Percentiles rank a stretch among this genome's conserved stretches.
Evolutionary conservation across 2,797 vertebrate genomes (phyloP).

Genomic region (Dendrocincla fuliginosa): DNA sequence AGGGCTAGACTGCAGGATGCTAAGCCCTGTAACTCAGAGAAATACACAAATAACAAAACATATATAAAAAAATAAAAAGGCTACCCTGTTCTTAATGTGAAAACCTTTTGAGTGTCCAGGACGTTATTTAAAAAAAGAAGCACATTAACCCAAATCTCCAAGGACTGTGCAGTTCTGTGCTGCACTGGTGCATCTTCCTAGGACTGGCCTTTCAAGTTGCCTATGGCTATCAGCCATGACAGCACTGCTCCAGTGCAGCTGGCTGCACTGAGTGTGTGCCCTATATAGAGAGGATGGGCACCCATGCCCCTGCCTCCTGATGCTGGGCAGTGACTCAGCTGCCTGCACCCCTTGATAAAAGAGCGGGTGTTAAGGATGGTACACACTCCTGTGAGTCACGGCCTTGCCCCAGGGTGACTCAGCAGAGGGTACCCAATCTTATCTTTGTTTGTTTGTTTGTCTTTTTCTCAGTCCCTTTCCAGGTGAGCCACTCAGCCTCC

Average conservation of each 20-base stretch:
- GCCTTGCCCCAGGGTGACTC: neutral
- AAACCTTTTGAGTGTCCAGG: neutral
- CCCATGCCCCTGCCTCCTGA: neutral
- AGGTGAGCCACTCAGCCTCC: neutral
- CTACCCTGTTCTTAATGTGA: neutral
- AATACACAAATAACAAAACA: neutral
- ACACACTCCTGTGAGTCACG: neutral
- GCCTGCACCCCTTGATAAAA: neutral
- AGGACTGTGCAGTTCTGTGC: neutral
- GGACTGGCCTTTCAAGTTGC: neutral
- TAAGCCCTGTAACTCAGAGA: neutral
- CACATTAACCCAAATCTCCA: neutral
- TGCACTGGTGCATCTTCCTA: neutral
- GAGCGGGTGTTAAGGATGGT: rapidly evolving
- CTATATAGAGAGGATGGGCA: neutral
- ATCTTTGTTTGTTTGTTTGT: neutral
- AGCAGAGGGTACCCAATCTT: rapidly evolving
- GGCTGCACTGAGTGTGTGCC: rapidly evolving
- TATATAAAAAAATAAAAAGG: neutral
- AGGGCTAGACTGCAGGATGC: neutral
- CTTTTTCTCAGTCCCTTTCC: neutral
- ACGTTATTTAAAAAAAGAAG: neutral
- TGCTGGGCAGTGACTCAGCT: neutral
- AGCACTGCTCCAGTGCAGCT: rapidly evolving
- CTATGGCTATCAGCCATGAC: rapidly evolving